Base-by-base conservation (phyloP, 2,113 vertebrate genomes). In the Stomatorhinus ivindoensis region DNA sequence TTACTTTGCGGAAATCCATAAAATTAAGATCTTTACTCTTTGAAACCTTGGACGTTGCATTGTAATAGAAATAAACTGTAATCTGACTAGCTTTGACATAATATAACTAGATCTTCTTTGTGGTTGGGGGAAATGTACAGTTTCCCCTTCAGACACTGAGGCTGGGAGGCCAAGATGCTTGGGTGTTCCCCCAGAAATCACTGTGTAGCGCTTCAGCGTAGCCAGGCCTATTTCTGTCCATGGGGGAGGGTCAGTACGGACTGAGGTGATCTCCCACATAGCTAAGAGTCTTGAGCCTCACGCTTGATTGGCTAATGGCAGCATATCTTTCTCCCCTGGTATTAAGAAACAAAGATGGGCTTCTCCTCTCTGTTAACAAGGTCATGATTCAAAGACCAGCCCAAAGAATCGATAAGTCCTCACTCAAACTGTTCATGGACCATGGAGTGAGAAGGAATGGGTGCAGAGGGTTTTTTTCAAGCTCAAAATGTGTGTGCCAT, bases 301-400 rank as follows among this genome's bases (percentile, higher is more conserved):
- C 21, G 44, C 42, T 47, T 44, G 82, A 84, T 47, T 84, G 82
- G 82, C 44, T 84, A 84, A 84, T 84, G 82, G 82, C 82, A 84
- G 82, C 42, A 46, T 46, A 84, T 84, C 82, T 47, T 47, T 84
- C 44, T 47, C 82, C 42, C 24, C 46, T 46, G 44, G 19, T 47
- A 42, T 44, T 39, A 44, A 24, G 39, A 84, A 84, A 84, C 73
- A 84, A 47, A 84, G 21, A 21, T 10, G 27, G 19, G 82, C 19
- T 47, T 84, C 19, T 47, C 42, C 42, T 46, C 8, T 21, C 44
- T 80, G 35, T 80, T 80, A 80, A 84, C 82, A 84, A 44, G 39
- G 82, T 47, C 82, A 84, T 84, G 82, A 84, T 44, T 84, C 82
- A 84, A 17, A 84, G 42, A 84, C 82, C 44, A 24, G 47, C 44